phyloP scores from a whole-genome alignment of 1,140 invertebrate species.

The Conus betulinus region DNA sequence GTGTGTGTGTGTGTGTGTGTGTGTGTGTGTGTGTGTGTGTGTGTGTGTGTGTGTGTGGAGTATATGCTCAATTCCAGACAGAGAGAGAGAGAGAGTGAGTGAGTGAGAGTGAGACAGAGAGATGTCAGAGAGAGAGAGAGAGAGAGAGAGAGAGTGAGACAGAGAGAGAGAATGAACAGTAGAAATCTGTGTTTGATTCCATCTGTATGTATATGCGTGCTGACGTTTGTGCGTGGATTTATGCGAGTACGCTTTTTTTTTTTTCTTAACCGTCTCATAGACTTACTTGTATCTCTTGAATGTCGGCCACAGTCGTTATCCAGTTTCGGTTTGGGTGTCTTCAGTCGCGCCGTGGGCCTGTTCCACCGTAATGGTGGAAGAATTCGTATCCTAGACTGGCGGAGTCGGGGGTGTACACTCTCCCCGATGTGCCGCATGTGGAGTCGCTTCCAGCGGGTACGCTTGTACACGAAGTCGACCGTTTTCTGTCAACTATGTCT shows the following conservation, averaged over 20 bases:
- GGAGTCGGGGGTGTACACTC: too few species aligned
- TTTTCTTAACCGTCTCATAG: background rate
- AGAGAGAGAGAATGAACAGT: background rate
- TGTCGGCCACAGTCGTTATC: background rate
- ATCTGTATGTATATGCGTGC: background rate
- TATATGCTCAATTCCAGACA: background rate
- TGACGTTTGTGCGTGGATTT: background rate
- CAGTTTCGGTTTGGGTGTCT: too few species aligned
- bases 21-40: conserved; percentile 13
- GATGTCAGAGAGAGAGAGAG: background rate
- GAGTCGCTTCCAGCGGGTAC: too few species aligned
- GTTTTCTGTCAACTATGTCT: too few species aligned
- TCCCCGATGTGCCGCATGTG: too few species aligned
- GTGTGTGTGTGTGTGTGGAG: background rate
- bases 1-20: background rate
- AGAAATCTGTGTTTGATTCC: background rate
- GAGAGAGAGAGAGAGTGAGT: background rate
- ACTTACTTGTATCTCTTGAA: background rate
- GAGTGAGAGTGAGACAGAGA: background rate
- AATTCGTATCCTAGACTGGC: too few species aligned
- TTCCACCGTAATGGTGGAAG: too few species aligned
- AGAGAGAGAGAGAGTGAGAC: background rate
- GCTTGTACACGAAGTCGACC: too few species aligned
- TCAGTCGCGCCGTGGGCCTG: too few species aligned
- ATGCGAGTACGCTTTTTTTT: background rate